Percentiles rank a stretch among this genome's conserved stretches.
Conservation (phyloP, 2,888 invertebrate species). For the Tenthredo notha region DNA sequence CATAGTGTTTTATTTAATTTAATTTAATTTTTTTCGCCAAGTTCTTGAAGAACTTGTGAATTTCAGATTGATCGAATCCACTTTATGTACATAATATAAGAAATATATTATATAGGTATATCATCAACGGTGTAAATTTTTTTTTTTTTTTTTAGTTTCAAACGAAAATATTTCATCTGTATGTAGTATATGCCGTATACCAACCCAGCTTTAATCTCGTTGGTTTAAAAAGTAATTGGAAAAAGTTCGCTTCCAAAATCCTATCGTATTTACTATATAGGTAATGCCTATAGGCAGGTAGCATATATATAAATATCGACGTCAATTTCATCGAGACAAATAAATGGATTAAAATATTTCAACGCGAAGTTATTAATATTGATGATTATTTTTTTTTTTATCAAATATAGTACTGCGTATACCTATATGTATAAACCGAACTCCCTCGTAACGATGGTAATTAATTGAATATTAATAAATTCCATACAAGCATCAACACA, state of each 20-base stretch:
- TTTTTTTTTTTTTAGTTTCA: not conserved
- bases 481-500: not conserved
- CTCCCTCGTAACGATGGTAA: not conserved
- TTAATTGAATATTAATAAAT: conserved; percentile 6
- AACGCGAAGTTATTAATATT: not conserved
- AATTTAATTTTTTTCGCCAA: not conserved
- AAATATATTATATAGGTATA: not conserved
- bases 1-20: not conserved
- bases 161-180: not conserved
- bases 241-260: not conserved
- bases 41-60: not conserved
- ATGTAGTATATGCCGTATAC: not conserved
- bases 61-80: not conserved
- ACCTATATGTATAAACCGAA: too few species aligned
- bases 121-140: not conserved
- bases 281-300: too few species aligned
- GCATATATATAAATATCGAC: not conserved
- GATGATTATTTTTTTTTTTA: too few species aligned
- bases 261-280: too few species aligned
- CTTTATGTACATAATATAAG: not conserved
- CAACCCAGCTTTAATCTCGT: not conserved
- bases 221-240: not conserved
- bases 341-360: not conserved
- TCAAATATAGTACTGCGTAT: too few species aligned
- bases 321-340: conserved; percentile 17